A percentile compares a stretch with the other conserved stretches of the same genome.
Conservation (phyloP, 2,888 invertebrate genomes). For the Calameuta pallipes region DNA sequence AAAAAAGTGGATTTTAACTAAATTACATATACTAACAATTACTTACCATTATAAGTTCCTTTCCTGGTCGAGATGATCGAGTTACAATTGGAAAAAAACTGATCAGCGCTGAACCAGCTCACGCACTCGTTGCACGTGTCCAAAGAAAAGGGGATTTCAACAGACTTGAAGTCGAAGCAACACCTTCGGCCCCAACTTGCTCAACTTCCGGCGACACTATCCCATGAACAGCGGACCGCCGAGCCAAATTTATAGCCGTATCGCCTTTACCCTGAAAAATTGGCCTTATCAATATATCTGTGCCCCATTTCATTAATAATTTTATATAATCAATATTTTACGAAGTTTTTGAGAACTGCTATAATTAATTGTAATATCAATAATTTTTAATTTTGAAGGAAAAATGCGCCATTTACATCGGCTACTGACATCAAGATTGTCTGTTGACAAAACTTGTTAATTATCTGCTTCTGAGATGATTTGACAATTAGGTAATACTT, state of each 20-base stretch:
- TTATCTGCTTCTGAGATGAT: not conserved
- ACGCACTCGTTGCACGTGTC: constrained; percentile 47
- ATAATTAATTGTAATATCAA: not conserved
- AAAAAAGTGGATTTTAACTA: not conserved
- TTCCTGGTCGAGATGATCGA: constrained; percentile 90
- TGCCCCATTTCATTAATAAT: not conserved
- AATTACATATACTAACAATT: constrained; percentile 18
- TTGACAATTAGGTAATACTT: constrained; percentile 16
- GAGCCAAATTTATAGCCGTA: not conserved
- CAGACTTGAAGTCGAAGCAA: constrained; percentile 2
- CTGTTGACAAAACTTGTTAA: not conserved
- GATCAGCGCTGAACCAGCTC: constrained; percentile 92
- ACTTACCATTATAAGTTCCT: constrained; percentile 72
- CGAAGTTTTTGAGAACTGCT: not conserved
- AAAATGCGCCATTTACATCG: not conserved
- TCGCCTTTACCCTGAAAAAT: not conserved
- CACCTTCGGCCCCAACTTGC: not conserved
- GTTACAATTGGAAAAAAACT: constrained; percentile 71
- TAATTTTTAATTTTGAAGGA: not conserved
- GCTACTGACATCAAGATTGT: not conserved
- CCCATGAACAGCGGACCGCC: not conserved
- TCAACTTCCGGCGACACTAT: not conserved
- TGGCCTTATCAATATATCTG: not conserved
- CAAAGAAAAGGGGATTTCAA: constrained; percentile 23
- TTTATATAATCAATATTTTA: not conserved